Conservation (phyloP, 1,140 invertebrate species). For the Conus ventricosus region DNA sequence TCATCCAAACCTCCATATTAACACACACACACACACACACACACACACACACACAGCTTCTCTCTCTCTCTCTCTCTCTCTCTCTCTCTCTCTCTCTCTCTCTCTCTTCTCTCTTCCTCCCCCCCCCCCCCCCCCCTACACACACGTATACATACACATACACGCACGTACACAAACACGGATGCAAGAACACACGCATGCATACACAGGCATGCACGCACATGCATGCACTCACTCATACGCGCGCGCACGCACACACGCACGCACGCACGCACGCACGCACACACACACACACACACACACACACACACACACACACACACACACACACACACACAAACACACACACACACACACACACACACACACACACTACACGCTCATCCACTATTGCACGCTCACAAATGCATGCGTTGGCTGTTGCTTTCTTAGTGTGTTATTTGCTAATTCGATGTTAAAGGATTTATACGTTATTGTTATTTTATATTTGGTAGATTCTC, state of each 20-base stretch:
- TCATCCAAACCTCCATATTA: neutral
- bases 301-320: too few species aligned
- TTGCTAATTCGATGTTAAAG: too few species aligned
- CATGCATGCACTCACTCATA: neutral
- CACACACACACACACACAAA: neutral
- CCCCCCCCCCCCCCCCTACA: too few species aligned
- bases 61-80: neutral
- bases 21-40: neutral
- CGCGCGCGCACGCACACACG: neutral
- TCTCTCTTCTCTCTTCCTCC: too few species aligned
- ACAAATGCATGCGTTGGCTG: too few species aligned
- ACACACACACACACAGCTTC: neutral
- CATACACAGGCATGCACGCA: neutral
- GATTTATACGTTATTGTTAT: too few species aligned
- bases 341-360: neutral
- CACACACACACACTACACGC: too few species aligned
- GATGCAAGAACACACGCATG: neutral
- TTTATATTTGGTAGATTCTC: too few species aligned
- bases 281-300: neutral
- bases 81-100: neutral
- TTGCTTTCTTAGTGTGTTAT: too few species aligned
- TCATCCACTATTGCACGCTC: too few species aligned
- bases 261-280: conserved; percentile 2
- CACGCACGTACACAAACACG: neutral
- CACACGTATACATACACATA: neutral